phyloP scores from a whole-genome alignment of 2,113 vertebrate species.

The Nematolebias whitei region DNA sequence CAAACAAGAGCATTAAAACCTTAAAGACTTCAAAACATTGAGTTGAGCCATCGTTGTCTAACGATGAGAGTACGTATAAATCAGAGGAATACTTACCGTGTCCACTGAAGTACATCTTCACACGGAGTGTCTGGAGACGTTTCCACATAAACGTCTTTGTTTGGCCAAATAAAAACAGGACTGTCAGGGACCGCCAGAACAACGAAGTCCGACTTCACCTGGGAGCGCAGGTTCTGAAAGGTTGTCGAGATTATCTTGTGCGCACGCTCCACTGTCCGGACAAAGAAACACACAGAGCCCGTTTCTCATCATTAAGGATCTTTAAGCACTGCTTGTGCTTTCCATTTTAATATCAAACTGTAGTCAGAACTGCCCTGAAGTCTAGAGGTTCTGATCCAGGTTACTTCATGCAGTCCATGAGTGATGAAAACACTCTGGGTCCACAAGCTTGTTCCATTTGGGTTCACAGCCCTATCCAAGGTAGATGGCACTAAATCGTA shows the following conservation, averaged over 20 bases:
- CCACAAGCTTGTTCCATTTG: too few relatives aligned
- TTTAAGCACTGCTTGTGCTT: not conserved
- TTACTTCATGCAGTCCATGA: too few relatives aligned
- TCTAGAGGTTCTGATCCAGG: too few relatives aligned
- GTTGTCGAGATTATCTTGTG: constrained; percentile 81
- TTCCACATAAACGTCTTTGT: constrained; percentile 75
- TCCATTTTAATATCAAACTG: too few relatives aligned
- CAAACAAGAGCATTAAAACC: too few relatives aligned
- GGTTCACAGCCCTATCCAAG: too few relatives aligned
- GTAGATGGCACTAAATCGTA: too few relatives aligned
- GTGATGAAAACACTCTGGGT: too few relatives aligned
- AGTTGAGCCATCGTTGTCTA: too few relatives aligned
- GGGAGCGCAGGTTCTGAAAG: constrained; percentile 81
- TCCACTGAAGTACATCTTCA: constrained; percentile 80
- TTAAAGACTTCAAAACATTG: too few relatives aligned
- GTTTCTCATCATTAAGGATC: not conserved
- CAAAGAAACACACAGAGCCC: not conserved
- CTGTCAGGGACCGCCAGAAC: constrained; percentile 85
- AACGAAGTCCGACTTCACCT: constrained; percentile 85
- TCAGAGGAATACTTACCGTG: constrained; percentile 80
- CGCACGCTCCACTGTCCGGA: constrained; percentile 77
- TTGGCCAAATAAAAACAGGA: constrained; percentile 90
- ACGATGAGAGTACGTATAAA: not conserved
- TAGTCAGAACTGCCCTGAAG: too few relatives aligned
- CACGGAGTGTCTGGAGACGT: constrained; percentile 80